Evolutionary conservation across 2,797 vertebrate species (phyloP).

Genomic region (Tokudaia muenninki): DNA sequence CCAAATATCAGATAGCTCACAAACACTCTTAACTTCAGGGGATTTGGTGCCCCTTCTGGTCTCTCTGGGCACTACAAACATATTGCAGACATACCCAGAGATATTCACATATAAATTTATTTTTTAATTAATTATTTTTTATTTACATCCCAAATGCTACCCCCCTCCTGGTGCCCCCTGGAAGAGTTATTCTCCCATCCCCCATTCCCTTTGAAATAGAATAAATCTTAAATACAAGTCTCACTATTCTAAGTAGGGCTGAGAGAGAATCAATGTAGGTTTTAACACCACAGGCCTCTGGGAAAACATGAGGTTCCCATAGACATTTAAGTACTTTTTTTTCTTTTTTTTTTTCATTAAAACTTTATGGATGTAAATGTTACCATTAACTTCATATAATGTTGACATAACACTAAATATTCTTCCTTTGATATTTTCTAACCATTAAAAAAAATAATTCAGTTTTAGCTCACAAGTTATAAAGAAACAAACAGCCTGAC

Average conservation of each 20-base stretch:
- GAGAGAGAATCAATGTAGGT: background rate
- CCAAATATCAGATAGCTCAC: background rate
- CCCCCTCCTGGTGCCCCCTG: background rate
- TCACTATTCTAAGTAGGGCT: background rate
- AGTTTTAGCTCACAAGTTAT: conserved; percentile 13
- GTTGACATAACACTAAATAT: conserved; percentile 29
- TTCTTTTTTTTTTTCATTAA: background rate
- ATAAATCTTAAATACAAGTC: background rate
- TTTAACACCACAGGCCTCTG: background rate
- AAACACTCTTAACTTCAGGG: background rate
- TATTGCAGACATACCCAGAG: background rate
- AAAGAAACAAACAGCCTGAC: background rate
- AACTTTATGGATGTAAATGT: conserved; percentile 29
- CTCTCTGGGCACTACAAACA: background rate
- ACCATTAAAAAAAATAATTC: conserved; percentile 41
- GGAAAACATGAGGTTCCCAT: background rate
- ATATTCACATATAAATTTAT: background rate
- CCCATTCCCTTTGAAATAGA: background rate
- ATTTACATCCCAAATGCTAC: background rate
- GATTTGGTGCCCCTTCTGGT: background rate
- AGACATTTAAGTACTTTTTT: background rate
- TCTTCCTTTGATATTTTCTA: conserved; percentile 58
- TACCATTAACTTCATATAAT: conserved; percentile 35
- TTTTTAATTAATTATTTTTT: background rate
- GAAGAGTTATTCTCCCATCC: too few species aligned